phyloP scores from a whole-genome alignment of 2,888 invertebrate genomes.

The Lacanobia wlatinum region DNA sequence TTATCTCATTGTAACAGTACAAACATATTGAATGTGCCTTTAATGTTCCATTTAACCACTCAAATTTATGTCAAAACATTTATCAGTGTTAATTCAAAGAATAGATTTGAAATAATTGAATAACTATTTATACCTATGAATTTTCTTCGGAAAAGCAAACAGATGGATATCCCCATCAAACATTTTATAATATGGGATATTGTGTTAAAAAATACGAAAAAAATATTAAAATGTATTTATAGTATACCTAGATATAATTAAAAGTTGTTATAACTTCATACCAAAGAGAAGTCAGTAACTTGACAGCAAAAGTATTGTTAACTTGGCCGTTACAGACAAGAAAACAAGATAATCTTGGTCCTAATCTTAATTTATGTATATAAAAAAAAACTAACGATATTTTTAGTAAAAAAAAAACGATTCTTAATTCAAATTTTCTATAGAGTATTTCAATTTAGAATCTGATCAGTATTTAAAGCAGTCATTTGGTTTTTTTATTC shows the following conservation, averaged over 20 bases:
- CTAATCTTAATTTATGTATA: no score
- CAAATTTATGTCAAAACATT: neutral
- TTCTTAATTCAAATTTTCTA: no score
- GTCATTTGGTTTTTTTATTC: no score
- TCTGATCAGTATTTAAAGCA: no score
- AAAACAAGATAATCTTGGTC: neutral
- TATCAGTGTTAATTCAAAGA: neutral
- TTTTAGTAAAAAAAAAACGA: no score
- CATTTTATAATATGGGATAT: neutral
- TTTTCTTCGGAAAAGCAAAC: neutral
- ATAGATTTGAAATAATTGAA: slow-evolving; percentile 3
- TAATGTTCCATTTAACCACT: neutral
- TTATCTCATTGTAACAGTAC: slow-evolving; percentile 13
- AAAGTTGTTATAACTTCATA: slow-evolving; percentile 26
- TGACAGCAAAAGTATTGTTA: slow-evolving; percentile 20
- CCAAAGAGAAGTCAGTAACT: slow-evolving; percentile 57
- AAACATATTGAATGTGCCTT: slow-evolving; percentile 29
- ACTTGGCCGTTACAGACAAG: neutral
- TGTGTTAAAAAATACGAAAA: neutral
- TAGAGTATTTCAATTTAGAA: no score
- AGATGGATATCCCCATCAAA: neutral
- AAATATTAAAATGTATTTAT: neutral
- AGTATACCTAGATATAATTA: slow-evolving; percentile 1
- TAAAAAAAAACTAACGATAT: no score
- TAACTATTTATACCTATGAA: neutral